Evolutionary conservation across 2,113 vertebrate genomes (phyloP).

Genomic region (Melanotaenia duboulayi): DNA sequence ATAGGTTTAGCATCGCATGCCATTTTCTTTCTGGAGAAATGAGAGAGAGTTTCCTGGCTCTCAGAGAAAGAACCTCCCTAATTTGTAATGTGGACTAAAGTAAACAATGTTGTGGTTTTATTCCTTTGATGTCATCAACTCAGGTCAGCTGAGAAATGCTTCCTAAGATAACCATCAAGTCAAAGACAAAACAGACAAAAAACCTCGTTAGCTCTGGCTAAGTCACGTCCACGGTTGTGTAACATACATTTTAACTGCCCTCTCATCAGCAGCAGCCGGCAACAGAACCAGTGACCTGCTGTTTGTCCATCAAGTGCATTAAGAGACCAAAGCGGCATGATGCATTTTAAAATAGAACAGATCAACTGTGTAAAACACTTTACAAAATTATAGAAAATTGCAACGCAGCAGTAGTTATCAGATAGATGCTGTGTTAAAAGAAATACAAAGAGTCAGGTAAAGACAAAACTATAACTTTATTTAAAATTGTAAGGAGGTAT

Average conservation of each 20-base stretch:
- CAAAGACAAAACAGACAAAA: neutral
- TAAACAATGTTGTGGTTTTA: neutral
- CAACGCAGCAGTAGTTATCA: constrained; percentile 1
- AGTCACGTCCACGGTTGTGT: constrained; percentile 15
- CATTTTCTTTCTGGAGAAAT: neutral
- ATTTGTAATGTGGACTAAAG: neutral
- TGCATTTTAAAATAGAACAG: constrained; percentile 34
- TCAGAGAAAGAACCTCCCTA: neutral
- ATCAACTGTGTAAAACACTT: constrained; percentile 21
- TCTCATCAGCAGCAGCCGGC: constrained; percentile 12
- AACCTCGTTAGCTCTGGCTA: constrained; percentile 1
- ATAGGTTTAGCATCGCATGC: neutral
- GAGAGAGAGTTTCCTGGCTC: neutral
- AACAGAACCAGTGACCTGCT: constrained; percentile 9
- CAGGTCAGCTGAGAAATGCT: neutral
- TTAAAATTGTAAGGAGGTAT: too few relatives aligned
- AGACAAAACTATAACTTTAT: too few relatives aligned
- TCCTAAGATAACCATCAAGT: constrained; percentile 13
- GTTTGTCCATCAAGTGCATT: constrained; percentile 32
- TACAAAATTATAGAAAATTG: constrained; percentile 42
- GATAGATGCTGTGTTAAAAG: constrained; percentile 10
- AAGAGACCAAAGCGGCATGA: constrained; percentile 38
- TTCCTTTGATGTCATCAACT: neutral
- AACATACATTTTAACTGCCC: constrained; percentile 43
- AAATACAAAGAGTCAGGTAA: too few relatives aligned